These are phyloP conservation scores for Pteruthius melanotis DNA, from an alignment of 2,113 vertebrate genomes.

Conservation along the genomic window DNA sequence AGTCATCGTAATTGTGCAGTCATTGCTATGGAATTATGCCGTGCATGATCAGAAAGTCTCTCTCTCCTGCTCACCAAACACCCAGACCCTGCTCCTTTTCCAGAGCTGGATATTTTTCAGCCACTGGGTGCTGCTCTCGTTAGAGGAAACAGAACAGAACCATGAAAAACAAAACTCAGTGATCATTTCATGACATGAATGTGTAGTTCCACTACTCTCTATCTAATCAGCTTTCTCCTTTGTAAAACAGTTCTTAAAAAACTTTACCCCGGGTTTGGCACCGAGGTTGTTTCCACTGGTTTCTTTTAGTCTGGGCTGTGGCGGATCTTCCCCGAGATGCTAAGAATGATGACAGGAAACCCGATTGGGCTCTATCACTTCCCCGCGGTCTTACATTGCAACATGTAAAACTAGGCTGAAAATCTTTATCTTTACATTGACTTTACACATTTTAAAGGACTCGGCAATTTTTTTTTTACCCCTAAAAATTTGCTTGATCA, in stretches of 20 bases:
- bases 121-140: constrained; percentile 61
- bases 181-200: background rate
- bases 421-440: background rate
- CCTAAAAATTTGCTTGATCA: background rate
- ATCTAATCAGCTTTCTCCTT: background rate
- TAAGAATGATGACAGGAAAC: background rate
- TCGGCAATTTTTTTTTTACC: background rate
- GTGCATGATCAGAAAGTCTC: background rate
- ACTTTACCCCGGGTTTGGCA: background rate
- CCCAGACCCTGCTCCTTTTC: background rate
- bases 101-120: background rate
- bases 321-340: background rate
- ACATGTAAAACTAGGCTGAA: background rate
- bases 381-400: background rate
- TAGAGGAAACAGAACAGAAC: background rate
- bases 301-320: background rate
- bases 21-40: background rate
- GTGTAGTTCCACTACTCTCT: background rate
- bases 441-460: background rate
- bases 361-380: background rate
- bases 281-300: background rate
- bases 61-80: background rate
- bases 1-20: background rate
- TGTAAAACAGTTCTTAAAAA: background rate
- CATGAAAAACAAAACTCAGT: background rate